phyloP scores from a whole-genome alignment of 2,113 vertebrate genomes.

The Engystomops pustulosus region DNA sequence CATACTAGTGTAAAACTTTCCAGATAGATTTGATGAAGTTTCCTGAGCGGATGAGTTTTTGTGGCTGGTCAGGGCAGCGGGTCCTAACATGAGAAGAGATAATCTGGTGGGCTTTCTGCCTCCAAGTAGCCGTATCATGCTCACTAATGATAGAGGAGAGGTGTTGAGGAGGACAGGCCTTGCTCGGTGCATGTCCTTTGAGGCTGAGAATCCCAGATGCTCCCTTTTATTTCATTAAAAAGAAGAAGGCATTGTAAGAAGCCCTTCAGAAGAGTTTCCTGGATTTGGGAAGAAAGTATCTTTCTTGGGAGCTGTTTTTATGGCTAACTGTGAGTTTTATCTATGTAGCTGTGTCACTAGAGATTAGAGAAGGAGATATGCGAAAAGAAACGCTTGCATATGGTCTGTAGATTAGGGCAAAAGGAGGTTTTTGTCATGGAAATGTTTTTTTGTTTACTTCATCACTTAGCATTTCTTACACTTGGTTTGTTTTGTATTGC shows the following conservation, averaged over 20 bases:
- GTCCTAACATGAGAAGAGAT: conserved; percentile 5
- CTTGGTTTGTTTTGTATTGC: conserved; percentile 93
- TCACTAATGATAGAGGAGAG: conserved; percentile 49
- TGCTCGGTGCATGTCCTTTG: conserved; percentile 45
- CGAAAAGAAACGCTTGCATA: conserved; percentile 87
- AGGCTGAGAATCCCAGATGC: conserved; percentile 47
- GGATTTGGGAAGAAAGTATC: conserved; percentile 57
- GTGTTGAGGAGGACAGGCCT: conserved; percentile 44
- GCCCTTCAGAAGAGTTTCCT: conserved; percentile 51
- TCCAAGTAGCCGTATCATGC: conserved; percentile 20
- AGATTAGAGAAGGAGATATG: conserved; percentile 81
- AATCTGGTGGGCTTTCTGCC: conserved; percentile 14
- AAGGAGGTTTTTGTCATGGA: conserved; percentile 95
- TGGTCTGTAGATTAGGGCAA: conserved; percentile 87
- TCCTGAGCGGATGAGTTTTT: neutral
- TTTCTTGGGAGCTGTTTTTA: conserved; percentile 50
- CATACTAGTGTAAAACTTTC: neutral
- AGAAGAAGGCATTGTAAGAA: conserved; percentile 52
- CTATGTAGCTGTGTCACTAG: conserved; percentile 74
- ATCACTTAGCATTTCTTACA: conserved; percentile 95
- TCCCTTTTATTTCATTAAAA: conserved; percentile 49
- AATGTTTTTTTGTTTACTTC: conserved; percentile 93
- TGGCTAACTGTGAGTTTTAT: conserved; percentile 66
- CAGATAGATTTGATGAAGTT: neutral
- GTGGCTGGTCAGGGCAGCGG: neutral